phyloP scores from a whole-genome alignment of 2,888 invertebrate species.

The Anagyrus pseudococci region DNA sequence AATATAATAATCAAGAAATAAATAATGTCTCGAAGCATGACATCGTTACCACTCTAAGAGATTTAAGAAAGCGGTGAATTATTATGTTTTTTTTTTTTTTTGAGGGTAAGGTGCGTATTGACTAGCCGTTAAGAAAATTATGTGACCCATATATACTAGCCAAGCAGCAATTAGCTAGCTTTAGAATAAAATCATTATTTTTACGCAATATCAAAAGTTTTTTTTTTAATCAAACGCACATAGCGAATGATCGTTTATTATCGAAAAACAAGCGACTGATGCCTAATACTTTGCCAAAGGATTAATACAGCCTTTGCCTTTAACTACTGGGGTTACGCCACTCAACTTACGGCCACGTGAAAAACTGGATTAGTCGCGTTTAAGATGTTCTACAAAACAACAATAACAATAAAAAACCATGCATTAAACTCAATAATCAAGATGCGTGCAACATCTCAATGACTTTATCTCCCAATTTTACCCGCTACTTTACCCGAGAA shows the following conservation, averaged over 20 bases:
- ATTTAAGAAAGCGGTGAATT: no score
- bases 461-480: no score
- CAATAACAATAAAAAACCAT: conserved; percentile 28
- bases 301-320: conserved; percentile 28
- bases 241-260: neutral
- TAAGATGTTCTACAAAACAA: conserved; percentile 63
- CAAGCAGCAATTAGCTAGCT: conserved; percentile 51
- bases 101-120: no score
- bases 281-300: conserved; percentile 46
- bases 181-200: no score
- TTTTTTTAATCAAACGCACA: conserved; percentile 11
- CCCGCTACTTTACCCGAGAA: no score
- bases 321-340: conserved; percentile 57
- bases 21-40: no score
- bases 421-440: no score
- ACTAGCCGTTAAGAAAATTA: conserved; percentile 37
- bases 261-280: conserved; percentile 44
- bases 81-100: no score
- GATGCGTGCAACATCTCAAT: no score
- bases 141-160: conserved; percentile 45
- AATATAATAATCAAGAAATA: no score
- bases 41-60: no score
- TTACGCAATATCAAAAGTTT: conserved; percentile 8
- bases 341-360: conserved; percentile 62
- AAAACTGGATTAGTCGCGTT: conserved; percentile 63